Evolutionary conservation across 2,888 invertebrate species (phyloP).

Genomic region (Matsumyia berberina): DNA sequence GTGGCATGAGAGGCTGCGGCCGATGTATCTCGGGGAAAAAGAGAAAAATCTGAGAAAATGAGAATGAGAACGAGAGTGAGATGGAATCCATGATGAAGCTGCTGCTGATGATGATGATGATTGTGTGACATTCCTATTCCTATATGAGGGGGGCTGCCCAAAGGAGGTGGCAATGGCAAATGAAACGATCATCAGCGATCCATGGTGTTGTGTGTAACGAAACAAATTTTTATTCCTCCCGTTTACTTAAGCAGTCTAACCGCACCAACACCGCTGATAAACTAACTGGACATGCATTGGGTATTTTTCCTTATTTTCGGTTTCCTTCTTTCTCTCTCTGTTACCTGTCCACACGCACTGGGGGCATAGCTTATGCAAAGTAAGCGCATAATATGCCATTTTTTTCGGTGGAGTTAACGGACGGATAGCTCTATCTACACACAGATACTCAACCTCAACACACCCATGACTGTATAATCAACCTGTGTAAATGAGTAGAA

Average conservation of each 20-base stretch:
- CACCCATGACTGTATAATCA: constrained; percentile 46
- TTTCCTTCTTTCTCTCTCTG: constrained; percentile 11
- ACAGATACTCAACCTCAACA: constrained; percentile 7
- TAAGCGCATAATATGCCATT: constrained; percentile 46
- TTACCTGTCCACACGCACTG: constrained; percentile 5
- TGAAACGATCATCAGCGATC: constrained; percentile 41
- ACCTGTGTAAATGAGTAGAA: constrained; percentile 67
- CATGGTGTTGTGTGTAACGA: constrained; percentile 18
- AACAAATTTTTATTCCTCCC: constrained; percentile 1
- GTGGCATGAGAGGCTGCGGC: too few relatives aligned
- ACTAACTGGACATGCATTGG: constrained; percentile 60
- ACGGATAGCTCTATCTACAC: constrained; percentile 6
- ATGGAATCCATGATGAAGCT: constrained; percentile 63
- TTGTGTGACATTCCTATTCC: constrained; percentile 73
- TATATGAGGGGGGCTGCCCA: not conserved
- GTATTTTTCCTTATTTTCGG: constrained; percentile 4
- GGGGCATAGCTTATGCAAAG: constrained; percentile 59
- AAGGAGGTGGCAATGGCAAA: constrained; percentile 39
- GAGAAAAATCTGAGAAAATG: constrained; percentile 37
- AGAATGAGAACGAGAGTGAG: constrained; percentile 63
- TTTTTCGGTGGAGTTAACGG: constrained; percentile 59
- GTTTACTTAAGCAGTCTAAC: constrained; percentile 48
- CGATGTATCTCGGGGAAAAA: not conserved
- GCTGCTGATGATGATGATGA: constrained; percentile 64
- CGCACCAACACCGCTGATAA: constrained; percentile 40